Percentiles rank a stretch among this genome's conserved stretches.
phyloP scores from a whole-genome alignment of 2,797 vertebrate species.

The Hoplostethus atlanticus region DNA sequence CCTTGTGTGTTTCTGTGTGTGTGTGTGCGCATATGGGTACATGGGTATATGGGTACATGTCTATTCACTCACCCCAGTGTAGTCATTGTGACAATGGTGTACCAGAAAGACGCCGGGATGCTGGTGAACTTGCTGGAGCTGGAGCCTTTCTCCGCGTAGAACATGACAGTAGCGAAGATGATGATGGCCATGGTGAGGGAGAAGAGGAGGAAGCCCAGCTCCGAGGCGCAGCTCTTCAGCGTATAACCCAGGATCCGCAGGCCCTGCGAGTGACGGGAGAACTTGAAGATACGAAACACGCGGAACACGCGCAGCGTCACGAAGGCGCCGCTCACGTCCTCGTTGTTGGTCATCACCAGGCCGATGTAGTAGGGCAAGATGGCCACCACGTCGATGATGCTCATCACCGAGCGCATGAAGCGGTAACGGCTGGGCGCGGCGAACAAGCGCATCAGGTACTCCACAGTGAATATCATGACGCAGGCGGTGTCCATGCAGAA shows the following conservation, averaged over 20 bases:
- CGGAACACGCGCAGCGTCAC: conserved; percentile 96
- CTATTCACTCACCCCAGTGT: conserved; percentile 92
- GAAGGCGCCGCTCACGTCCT: conserved; percentile 97
- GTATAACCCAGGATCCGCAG: conserved; percentile 98
- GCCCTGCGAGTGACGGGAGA: conserved; percentile 97
- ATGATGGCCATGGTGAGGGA: conserved; percentile 99
- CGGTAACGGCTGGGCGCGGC: conserved; percentile 96
- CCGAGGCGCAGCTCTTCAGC: conserved; percentile 98
- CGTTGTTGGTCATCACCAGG: conserved; percentile 97
- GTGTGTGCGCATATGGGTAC: neutral
- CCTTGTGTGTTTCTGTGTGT: neutral
- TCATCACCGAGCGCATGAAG: conserved; percentile 98
- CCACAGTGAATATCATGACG: conserved; percentile 99
- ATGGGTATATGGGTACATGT: neutral
- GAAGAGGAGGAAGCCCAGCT: conserved; percentile 98
- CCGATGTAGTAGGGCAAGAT: conserved; percentile 98
- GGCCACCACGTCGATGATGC: conserved; percentile 98
- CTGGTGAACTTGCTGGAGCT: conserved; percentile 99
- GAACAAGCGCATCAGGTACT: conserved; percentile 95
- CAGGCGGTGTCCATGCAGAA: conserved; percentile 99
- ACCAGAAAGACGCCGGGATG: conserved; percentile 99
- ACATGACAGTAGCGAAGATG: conserved; percentile 99
- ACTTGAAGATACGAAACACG: conserved; percentile 99
- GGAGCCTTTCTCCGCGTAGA: conserved; percentile 98
- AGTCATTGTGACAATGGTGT: conserved; percentile 99